Evolutionary conservation across 2,797 vertebrate species (phyloP).

Genomic region (Microctenopoma lineatum): DNA sequence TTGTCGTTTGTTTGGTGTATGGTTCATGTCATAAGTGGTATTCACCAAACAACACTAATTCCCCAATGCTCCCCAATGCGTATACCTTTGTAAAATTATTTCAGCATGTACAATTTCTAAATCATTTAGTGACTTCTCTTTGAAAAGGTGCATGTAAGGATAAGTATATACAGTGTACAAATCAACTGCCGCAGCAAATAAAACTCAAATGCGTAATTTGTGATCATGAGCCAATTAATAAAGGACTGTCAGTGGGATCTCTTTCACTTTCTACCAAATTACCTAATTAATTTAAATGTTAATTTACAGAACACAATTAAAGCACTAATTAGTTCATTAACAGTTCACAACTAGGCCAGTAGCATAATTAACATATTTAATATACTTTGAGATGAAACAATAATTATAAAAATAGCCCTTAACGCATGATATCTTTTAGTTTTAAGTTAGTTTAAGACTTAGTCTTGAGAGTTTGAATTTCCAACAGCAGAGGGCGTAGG

Average conservation of each 20-base stretch:
- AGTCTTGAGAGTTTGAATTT: constrained; percentile 9
- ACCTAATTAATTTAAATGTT: constrained; percentile 15
- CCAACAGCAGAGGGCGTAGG: constrained; percentile 74
- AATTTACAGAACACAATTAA: constrained; percentile 26
- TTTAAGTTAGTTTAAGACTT: constrained; percentile 1
- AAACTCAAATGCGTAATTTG: background rate
- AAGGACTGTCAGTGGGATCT: background rate
- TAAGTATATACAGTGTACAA: background rate
- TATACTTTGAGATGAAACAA: constrained; percentile 16
- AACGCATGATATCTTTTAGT: constrained; percentile 2
- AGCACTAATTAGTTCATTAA: constrained; percentile 29
- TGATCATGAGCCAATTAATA: constrained; percentile 10
- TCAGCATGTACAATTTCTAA: background rate
- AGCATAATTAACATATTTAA: constrained; percentile 37
- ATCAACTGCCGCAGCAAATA: constrained; percentile 2
- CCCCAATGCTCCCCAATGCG: background rate
- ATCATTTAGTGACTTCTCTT: background rate
- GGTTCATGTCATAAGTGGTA: background rate
- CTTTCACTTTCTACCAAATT: constrained; percentile 28
- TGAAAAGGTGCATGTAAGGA: constrained; percentile 3
- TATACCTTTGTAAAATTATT: background rate
- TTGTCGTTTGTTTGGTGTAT: constrained; percentile 17
- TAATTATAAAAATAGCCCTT: background rate
- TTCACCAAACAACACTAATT: constrained; percentile 2
- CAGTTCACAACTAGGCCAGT: constrained; percentile 20